Evolutionary conservation across 2,113 vertebrate genomes (phyloP).

Genomic region (Brachyhypopomus gauderio): DNA sequence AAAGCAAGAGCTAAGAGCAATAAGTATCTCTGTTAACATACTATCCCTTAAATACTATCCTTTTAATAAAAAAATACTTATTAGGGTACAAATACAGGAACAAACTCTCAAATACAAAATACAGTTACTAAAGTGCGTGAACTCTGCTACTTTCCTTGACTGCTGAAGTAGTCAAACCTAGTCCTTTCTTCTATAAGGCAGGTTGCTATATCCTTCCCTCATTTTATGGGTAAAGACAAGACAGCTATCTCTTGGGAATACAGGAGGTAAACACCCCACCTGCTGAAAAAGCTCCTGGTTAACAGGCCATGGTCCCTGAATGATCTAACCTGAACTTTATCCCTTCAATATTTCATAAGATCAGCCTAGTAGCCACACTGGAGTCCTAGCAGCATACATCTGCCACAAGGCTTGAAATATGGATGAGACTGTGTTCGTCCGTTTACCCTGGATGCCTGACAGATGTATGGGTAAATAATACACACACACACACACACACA

Average conservation of each 20-base stretch:
- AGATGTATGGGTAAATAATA: constrained; percentile 70
- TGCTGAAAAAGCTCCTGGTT: constrained; percentile 59
- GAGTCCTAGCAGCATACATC: constrained; percentile 10
- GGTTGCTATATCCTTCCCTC: not conserved
- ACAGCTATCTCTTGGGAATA: not conserved
- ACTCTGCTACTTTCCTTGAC: not conserved
- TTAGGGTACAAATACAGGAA: not conserved
- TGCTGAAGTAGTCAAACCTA: constrained; percentile 2
- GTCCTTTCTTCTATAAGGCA: constrained; percentile 6
- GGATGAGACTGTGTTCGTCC: constrained; percentile 77
- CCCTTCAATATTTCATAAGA: constrained; percentile 79
- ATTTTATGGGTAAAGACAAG: constrained; percentile 7
- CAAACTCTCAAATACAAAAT: not conserved
- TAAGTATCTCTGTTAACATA: no score
- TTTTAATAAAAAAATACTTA: no score
- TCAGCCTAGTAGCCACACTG: constrained; percentile 39
- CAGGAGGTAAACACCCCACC: constrained; percentile 40
- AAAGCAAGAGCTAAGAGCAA: no score
- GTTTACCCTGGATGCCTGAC: constrained; percentile 75
- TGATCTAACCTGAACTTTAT: constrained; percentile 73
- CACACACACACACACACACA: constrained; percentile 41
- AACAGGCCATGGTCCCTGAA: constrained; percentile 71
- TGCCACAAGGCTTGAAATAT: constrained; percentile 74
- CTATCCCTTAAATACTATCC: no score
- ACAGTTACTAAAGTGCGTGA: not conserved